Base-by-base conservation (phyloP, 2,797 vertebrate species). In the Pyrocephalus nanus region DNA sequence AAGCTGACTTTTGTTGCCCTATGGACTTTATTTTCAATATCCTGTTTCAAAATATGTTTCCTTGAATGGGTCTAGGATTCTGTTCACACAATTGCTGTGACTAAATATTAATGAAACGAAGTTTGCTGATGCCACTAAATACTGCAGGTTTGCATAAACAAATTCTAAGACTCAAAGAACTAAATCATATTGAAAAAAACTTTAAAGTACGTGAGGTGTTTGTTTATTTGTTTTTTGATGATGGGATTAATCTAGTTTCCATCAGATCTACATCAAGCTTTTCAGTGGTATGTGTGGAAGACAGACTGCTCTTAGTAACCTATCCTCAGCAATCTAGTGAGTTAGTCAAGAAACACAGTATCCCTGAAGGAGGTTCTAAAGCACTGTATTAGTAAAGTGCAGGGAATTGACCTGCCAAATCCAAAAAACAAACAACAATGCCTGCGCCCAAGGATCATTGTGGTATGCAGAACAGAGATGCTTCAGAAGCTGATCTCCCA, bases 21-120 rank as follows among this genome's bases (percentile, higher is more conserved):
- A 87, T 95, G 74, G 88, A 97, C 88, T 96, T 97, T 89, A 95
- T 96, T 98, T 98, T 96, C 97, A 98, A 97, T 98, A 98, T 98
- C 97, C 97, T 97, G 96, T 97, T 97, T 97, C 93, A 95, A 96
- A 97, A 96, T 74, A 64, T 58, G 60, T 83, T 94, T 94, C 67
- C 95, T 64, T 94, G 90, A 96, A 97, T 64, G 69, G 64, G 26
- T 85, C 90, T 78, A 77, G 58, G 71, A 94, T 97, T 91, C 82
- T 92, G 64, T 90, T 94, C 92, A 92, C 45, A 77, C 74, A 89
- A 95, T 80, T 95, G 95, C 90, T 90, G 93, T 86, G 65, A 76
- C 51, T 61, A 94, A 93, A 96, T 75, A 93, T 84, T 95, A 93
- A 96, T 95, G 91, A 95, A 96, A 96, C 1, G 11, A 97, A 96